These are phyloP conservation scores for Pelagia noctiluca DNA, from an alignment of 30 jellyfish, hydroid and myxozoan genomes.

Conservation along the genomic window DNA sequence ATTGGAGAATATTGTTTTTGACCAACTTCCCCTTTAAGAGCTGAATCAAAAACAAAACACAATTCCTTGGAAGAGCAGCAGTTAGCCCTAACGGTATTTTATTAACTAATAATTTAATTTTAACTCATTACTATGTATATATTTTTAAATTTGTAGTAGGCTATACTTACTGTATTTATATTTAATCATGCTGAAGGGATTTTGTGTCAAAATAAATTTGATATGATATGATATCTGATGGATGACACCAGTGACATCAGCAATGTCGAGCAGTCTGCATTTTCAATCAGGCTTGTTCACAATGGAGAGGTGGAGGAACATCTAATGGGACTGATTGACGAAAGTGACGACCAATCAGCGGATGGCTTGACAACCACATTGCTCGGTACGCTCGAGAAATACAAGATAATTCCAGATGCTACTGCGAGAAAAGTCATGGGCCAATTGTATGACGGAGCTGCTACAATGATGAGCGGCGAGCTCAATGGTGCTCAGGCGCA, in stretches of 20 bases:
- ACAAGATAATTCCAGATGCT: slow-evolving; percentile 34
- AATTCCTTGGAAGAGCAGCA: no score
- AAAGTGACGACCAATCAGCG: slow-evolving; percentile 59
- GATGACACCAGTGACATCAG: slow-evolving; percentile 55
- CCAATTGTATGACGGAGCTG: slow-evolving; percentile 58
- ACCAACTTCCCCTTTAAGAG: no score
- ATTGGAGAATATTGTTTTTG: no score
- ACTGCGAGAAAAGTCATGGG: slow-evolving; percentile 45
- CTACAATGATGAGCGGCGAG: slow-evolving; percentile 60
- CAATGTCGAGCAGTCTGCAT: slow-evolving; percentile 60
- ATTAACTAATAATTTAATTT: no score
- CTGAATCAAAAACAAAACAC: no score
- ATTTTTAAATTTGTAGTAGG: no score
- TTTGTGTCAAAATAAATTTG: no score
- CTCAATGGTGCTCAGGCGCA: slow-evolving; percentile 59
- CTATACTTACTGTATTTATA: no score
- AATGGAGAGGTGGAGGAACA: slow-evolving; percentile 50
- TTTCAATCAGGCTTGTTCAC: slow-evolving; percentile 56
- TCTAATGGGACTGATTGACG: slow-evolving; percentile 55
- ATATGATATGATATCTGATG: no score
- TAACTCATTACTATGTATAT: no score
- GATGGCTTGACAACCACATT: slow-evolving; percentile 54
- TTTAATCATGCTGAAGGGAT: no score
- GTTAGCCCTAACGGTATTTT: no score
- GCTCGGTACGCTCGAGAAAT: slow-evolving; percentile 26